Evolutionary conservation across 2,888 invertebrate species (phyloP), one percentile per base, ranked within the genome.

Genomic region (Charanyca ferruginea): DNA sequence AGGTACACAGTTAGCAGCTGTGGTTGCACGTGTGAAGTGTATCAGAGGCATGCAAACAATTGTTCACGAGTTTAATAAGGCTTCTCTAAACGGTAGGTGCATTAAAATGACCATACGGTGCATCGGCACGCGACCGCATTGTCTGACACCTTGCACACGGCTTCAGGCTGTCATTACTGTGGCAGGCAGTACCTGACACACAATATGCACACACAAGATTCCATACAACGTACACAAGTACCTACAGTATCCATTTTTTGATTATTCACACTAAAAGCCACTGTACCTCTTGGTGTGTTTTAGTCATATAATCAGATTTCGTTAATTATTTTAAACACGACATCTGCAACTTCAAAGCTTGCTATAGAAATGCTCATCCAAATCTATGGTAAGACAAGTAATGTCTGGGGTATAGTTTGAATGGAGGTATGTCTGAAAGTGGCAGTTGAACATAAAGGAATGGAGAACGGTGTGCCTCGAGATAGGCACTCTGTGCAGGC

Each of bases 401-500:
- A 90, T 87, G 89, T 91, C 90, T 91, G 86, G 87, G 88, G 87
- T 88, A 88, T 91, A 92, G 90, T 92, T 90, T 90, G 87, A 92
- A 93, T 90, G 87, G 90, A 89, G 87, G 88, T 87, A 85, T 89
- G 88, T 90, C 93, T 93, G 92, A 90, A 93, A 92, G 91, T 93
- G 93, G 92, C 93, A 93, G 92, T 87, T 93, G 85, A 91, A 90
- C 90, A 91, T 93, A 93, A 93, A 93, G 92, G 92, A 93, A 90
- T 88, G 88, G 89, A 88, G 89, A 89, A 87, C 87, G 90, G 87
- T 89, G 89, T 90, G 87, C 89, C 87, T 88, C 88, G 89, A 92
- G 93, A 94, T 93, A 93, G 93, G 93, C 90, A 91, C 92, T 92
- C 91, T 90, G 89, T 88, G 91, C 89, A 91, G 91, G 90, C 90